Percentiles rank a stretch among this genome's conserved stretches.
Evolutionary conservation across 2,797 vertebrate genomes (phyloP).

Genomic region (Scolopax rusticola): DNA sequence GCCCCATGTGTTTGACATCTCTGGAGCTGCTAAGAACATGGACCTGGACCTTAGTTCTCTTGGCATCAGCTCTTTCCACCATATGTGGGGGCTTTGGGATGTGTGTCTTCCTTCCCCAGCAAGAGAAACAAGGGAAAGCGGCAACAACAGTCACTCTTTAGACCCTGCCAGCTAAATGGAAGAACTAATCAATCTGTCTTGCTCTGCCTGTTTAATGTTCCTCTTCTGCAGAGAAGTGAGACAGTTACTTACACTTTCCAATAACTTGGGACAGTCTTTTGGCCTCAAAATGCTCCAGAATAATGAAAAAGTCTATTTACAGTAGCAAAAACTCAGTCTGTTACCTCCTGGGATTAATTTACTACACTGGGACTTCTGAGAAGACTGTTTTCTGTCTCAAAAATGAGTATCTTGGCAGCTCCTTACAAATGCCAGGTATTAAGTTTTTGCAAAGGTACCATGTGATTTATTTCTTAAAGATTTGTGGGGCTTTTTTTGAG

Average conservation of each 20-base stretch:
- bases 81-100: fast-evolving
- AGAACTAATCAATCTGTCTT: neutral
- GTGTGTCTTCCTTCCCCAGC: neutral
- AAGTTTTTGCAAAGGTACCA: neutral
- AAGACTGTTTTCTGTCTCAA: slow-evolving; percentile 23
- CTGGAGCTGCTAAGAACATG: neutral
- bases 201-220: neutral
- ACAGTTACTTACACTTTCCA: slow-evolving; percentile 66
- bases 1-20: too few species aligned
- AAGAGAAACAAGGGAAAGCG: neutral
- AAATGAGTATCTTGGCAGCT: neutral
- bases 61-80: neutral
- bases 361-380: slow-evolving; percentile 35
- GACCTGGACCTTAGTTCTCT: neutral
- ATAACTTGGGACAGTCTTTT: slow-evolving; percentile 40
- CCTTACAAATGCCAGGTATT: neutral
- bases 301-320: slow-evolving; percentile 73
- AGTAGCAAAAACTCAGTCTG: slow-evolving; percentile 54
- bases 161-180: neutral
- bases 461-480: neutral
- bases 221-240: slow-evolving; percentile 29
- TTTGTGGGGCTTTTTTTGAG: neutral
- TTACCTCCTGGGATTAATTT: slow-evolving; percentile 70
- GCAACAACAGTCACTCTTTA: neutral
- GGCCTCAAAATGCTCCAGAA: slow-evolving; percentile 58